Conservation (phyloP, 2,797 vertebrate species). For the Petrocephalus schoutedeni region DNA sequence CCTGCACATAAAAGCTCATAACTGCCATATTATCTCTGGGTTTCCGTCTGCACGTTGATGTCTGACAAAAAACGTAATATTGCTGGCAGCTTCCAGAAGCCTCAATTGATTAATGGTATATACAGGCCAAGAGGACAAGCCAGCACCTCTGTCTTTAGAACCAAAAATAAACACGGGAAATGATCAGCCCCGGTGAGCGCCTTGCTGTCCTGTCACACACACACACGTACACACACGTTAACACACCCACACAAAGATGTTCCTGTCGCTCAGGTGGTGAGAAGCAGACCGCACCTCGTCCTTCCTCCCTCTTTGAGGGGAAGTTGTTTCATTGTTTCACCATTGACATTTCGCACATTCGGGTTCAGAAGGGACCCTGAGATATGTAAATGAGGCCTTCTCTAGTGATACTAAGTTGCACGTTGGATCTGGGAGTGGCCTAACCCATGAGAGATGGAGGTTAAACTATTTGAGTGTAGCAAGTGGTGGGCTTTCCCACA, state of each 20-base stretch:
- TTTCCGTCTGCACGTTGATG: neutral
- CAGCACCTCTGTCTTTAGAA: neutral
- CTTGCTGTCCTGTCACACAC: neutral
- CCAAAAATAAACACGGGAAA: neutral
- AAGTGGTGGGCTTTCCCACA: neutral
- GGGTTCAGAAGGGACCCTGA: neutral
- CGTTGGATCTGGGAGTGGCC: neutral
- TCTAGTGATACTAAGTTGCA: neutral
- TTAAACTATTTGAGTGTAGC: neutral
- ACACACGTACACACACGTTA: neutral
- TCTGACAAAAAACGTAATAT: neutral
- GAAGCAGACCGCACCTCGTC: neutral
- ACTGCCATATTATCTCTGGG: neutral
- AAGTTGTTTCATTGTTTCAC: neutral
- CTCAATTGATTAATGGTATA: neutral
- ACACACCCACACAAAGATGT: neutral
- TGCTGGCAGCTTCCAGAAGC: neutral
- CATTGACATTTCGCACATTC: neutral
- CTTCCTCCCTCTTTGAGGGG: neutral
- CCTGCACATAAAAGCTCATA: neutral
- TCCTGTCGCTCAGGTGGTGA: neutral
- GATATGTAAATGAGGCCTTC: slow-evolving; percentile 12
- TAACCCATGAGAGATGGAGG: neutral
- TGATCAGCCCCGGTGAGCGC: no score
- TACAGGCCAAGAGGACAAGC: neutral